Percentiles rank a stretch among this genome's conserved stretches.
phyloP scores from a whole-genome alignment of 2,797 vertebrate species.

The Coregonus ussuriensis region DNA sequence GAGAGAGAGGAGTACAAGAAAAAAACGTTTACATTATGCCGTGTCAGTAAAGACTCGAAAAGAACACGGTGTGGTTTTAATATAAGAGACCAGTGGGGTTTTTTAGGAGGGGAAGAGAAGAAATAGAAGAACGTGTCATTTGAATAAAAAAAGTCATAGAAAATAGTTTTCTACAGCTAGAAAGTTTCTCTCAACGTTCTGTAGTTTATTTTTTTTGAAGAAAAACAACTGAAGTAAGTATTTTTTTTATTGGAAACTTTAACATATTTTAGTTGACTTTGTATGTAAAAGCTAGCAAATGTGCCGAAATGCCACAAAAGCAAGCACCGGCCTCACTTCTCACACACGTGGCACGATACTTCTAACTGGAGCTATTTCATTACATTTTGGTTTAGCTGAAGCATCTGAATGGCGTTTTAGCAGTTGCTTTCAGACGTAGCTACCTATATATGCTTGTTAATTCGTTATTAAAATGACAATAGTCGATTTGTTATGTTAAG shows the following conservation, averaged over 20 bases:
- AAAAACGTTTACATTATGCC: neutral
- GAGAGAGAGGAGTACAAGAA: constrained; percentile 19
- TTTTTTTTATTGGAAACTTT: neutral
- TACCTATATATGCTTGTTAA: neutral
- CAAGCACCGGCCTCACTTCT: neutral
- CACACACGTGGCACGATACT: no score
- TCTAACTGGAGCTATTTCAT: no score
- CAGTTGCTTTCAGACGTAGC: neutral
- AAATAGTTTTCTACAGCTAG: neutral
- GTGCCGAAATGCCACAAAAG: neutral
- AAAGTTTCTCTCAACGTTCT: neutral
- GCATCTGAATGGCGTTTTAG: neutral
- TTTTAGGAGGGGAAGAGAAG: neutral
- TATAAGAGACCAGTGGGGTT: neutral
- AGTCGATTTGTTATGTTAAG: neutral
- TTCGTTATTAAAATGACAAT: neutral
- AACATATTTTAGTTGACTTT: neutral
- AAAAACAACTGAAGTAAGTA: constrained; percentile 60
- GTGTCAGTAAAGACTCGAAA: neutral
- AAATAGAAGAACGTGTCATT: neutral
- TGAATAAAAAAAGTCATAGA: neutral
- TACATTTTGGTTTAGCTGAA: neutral
- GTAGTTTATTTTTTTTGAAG: constrained; percentile 21
- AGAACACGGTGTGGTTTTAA: neutral
- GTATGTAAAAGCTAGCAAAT: neutral